phyloP scores from a whole-genome alignment of 2,113 vertebrate genomes.

The Syngnathus floridae region DNA sequence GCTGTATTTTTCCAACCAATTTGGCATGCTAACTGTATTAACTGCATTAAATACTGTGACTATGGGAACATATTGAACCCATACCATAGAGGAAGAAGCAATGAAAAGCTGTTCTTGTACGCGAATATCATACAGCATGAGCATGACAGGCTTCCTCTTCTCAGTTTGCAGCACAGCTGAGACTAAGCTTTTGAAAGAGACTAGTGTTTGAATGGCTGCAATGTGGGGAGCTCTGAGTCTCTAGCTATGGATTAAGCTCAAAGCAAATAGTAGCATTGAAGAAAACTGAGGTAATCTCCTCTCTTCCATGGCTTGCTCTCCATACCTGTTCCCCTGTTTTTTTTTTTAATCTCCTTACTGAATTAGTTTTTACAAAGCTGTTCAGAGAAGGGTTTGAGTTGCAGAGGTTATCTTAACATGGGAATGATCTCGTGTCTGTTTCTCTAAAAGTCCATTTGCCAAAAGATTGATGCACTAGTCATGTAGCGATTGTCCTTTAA shows the following conservation, averaged over 20 bases:
- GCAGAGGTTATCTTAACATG: constrained; percentile 47
- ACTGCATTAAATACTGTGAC: constrained; percentile 26
- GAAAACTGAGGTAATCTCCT: constrained; percentile 67
- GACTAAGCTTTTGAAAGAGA: constrained; percentile 52
- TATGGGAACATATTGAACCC: constrained; percentile 24
- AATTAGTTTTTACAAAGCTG: constrained; percentile 59
- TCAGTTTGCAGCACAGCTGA: constrained; percentile 24
- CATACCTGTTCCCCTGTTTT: constrained; percentile 51
- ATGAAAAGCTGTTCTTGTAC: constrained; percentile 46
- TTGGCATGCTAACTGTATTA: constrained; percentile 10
- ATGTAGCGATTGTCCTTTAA: constrained; percentile 35
- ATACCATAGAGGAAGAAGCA: constrained; percentile 32
- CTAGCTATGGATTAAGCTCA: constrained; percentile 63
- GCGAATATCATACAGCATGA: constrained; percentile 39
- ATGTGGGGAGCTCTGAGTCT: constrained; percentile 54
- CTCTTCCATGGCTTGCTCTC: constrained; percentile 47
- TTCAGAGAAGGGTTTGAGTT: constrained; percentile 47
- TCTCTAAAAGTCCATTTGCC: constrained; percentile 17
- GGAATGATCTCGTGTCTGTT: constrained; percentile 30
- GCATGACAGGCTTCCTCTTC: constrained; percentile 34
- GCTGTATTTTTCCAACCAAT: constrained; percentile 10
- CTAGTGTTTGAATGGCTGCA: constrained; percentile 48
- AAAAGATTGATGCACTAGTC: constrained; percentile 16
- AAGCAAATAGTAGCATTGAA: constrained; percentile 61
- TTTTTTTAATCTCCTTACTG: constrained; percentile 62